These are phyloP conservation scores for Melanotus villosus DNA, from an alignment of 2,888 invertebrate species.

Conservation along the genomic window DNA sequence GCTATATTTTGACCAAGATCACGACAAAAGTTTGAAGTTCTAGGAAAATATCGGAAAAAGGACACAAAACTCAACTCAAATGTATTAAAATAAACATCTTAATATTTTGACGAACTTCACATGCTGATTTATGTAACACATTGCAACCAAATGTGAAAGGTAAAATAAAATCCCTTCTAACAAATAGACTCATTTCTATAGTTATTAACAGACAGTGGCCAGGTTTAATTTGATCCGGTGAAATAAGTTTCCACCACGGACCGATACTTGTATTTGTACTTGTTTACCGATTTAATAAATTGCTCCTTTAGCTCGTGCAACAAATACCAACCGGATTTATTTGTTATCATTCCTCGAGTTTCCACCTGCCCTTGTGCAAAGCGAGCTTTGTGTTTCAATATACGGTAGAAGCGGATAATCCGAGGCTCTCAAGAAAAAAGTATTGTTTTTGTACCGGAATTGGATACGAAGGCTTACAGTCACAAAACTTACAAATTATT, in stretches of 20 bases:
- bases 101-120: too few relatives aligned
- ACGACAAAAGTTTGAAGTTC: too few relatives aligned
- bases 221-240: background rate
- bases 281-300: conserved; percentile 26
- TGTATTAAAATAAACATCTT: too few relatives aligned
- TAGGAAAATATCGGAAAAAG: too few relatives aligned
- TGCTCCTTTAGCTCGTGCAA: conserved; percentile 26
- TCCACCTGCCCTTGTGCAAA: conserved; percentile 48
- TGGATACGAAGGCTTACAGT: conserved; percentile 44
- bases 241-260: background rate
- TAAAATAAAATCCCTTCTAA: too few relatives aligned
- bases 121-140: too few relatives aligned
- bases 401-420: conserved; percentile 47
- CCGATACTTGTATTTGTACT: background rate
- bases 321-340: conserved; percentile 37
- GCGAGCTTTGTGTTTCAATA: conserved; percentile 47
- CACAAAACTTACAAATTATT: conserved; percentile 43
- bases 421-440: conserved; percentile 34
- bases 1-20: too few relatives aligned
- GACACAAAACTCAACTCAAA: too few relatives aligned
- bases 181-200: too few relatives aligned
- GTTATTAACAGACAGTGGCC: too few relatives aligned
- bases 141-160: too few relatives aligned
- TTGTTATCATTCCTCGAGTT: conserved; percentile 47
- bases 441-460: conserved; percentile 42